Conservation (phyloP, 2,797 vertebrate species). For the Alcedo quadribrachys region DNA sequence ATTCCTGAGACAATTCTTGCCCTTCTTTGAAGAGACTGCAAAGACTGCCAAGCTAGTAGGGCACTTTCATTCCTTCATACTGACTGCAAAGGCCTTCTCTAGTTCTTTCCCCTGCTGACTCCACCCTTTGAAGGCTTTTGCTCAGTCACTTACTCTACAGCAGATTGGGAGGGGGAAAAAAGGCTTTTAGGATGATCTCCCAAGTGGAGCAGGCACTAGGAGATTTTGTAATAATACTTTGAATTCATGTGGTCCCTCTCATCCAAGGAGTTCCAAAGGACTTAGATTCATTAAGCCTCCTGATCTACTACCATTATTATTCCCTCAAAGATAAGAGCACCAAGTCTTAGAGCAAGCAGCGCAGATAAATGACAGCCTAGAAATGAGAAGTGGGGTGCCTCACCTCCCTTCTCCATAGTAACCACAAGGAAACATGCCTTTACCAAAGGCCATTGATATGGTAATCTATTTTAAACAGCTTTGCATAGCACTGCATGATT, state of each 20-base stretch:
- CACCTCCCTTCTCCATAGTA: background rate
- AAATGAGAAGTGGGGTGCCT: background rate
- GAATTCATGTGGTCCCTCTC: background rate
- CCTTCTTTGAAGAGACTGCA: constrained; percentile 5
- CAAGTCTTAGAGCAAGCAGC: background rate
- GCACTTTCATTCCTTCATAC: background rate
- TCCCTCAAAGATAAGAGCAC: background rate
- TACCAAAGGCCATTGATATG: background rate
- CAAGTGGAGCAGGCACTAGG: background rate
- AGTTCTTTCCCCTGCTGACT: constrained; percentile 8
- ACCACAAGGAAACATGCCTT: background rate
- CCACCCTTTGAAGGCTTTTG: constrained; percentile 26
- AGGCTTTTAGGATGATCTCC: background rate
- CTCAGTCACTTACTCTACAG: background rate
- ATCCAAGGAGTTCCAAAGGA: background rate
- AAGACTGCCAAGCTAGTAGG: background rate
- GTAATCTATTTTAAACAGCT: background rate
- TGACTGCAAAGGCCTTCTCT: constrained; percentile 7
- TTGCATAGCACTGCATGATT: background rate
- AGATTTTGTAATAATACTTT: background rate
- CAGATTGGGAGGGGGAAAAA: background rate
- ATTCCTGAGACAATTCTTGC: background rate
- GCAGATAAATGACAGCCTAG: background rate
- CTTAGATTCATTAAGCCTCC: constrained; percentile 13
- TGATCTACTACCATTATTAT: background rate